phyloP scores from a whole-genome alignment of 2,888 invertebrate species.

The Chirona hameri region DNA sequence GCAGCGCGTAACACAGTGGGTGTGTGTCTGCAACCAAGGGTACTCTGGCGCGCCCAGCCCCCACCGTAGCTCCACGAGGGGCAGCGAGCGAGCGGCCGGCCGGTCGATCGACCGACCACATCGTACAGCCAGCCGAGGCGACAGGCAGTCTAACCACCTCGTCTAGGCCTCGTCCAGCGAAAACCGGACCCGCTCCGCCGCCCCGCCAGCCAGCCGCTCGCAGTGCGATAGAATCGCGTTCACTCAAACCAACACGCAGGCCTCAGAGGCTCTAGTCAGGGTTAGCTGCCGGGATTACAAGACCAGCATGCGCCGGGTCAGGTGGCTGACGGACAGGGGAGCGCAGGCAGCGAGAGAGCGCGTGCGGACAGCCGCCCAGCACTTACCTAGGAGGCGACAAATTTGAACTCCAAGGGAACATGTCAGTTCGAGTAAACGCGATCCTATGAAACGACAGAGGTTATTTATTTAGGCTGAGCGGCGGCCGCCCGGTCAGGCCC shows the following conservation, averaged over 20 bases:
- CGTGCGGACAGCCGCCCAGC: background rate
- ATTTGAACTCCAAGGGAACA: slow-evolving; percentile 48
- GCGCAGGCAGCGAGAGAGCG: background rate
- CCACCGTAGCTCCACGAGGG: background rate
- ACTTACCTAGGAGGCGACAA: background rate
- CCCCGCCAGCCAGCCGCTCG: background rate
- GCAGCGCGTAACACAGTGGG: background rate
- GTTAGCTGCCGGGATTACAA: background rate
- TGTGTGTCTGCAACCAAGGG: background rate
- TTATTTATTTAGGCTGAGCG: background rate
- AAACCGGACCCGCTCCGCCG: background rate
- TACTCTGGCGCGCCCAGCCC: background rate
- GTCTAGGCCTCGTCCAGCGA: too few species aligned
- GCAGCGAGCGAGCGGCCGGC: too few species aligned
- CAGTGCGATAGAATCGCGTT: slow-evolving; percentile 4
- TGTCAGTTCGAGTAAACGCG: slow-evolving; percentile 34
- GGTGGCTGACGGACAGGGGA: background rate
- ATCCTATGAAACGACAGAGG: slow-evolving; percentile 27
- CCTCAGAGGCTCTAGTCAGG: too few species aligned
- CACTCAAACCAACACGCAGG: slow-evolving; percentile 28
- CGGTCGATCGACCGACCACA: too few species aligned
- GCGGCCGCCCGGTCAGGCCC: background rate
- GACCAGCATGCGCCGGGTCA: background rate
- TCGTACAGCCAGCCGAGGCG: too few species aligned
- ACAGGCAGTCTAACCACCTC: too few species aligned